Evolutionary conservation across 2,113 vertebrate genomes (phyloP), one percentile per base, ranked within the genome.

Genomic region (Tetrax tetrax): DNA sequence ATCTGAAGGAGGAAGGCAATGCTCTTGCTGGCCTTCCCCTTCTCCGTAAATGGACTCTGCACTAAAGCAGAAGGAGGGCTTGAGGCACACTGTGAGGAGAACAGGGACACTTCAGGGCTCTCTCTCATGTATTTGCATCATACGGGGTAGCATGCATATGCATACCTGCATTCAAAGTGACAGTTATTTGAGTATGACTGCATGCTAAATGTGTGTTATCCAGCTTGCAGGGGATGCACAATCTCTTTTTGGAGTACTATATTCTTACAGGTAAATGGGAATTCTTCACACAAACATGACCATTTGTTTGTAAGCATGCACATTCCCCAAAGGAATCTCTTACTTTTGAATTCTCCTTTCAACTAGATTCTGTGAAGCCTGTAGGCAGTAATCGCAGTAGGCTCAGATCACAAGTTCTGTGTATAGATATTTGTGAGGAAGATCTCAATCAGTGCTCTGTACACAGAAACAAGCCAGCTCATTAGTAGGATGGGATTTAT

Each of bases 371-470:
- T 85, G n/a, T 70, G 75, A 82, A 90, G 53, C 60, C 45, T 61
- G 14, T 35, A 75, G 47, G 48, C 83, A 83, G 54, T 86, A 83
- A 59, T 86, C 20, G 4, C 69, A n/a, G n/a, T 72, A 74, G 95
- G 66, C 48, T 76, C 33, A 60, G 64, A 35, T 91, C 94, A 66
- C 90, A 66, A 85, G 66, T n/a, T 91, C 20, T 83, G 28, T 87
- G 7, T 66, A 18, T 78, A 90, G 75, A 17, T 91, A 63, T 29
- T 96, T 93, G 75, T 91, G 82, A 88, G 87, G 82, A 94, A 94
- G 92, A 88, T 94, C 59, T 91, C 90, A 90, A 61, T 96, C 84
- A 83, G 78, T 93, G 78, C 79, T 94, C 66, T 90, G 66, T 93
- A 90, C 82, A 70, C 78, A 77, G 59, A 79, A 88, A 28, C 63